A percentile compares a stretch with the other conserved stretches of the same genome.
Conservation (phyloP, 1,140 invertebrate species). For the Ganaspis sp. region DNA sequence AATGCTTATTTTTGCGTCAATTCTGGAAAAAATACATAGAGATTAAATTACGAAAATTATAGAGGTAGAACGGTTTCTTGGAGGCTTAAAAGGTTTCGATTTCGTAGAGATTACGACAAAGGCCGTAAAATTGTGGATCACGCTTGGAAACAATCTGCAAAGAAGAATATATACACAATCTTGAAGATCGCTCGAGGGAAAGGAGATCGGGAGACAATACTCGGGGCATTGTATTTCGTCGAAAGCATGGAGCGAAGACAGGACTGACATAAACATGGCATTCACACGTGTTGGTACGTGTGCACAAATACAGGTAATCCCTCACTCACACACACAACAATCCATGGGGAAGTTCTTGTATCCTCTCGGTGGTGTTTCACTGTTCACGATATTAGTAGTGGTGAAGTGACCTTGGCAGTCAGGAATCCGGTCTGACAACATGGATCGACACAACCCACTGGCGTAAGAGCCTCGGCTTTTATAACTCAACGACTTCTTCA, state of each 20-base stretch:
- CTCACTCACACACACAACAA: slow-evolving; percentile 34
- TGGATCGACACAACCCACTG: slow-evolving; percentile 61
- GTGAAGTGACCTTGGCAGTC: slow-evolving; percentile 65
- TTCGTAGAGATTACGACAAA: background rate
- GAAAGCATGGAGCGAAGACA: slow-evolving; percentile 22
- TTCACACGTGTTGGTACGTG: slow-evolving; percentile 29
- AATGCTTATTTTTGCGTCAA: background rate
- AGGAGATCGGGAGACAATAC: slow-evolving; percentile 34
- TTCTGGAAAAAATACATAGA: slow-evolving; percentile 22
- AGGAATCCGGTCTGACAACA: slow-evolving; percentile 69
- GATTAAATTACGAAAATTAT: slow-evolving; percentile 42
- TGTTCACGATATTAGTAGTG: slow-evolving; percentile 41
- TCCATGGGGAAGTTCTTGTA: slow-evolving; percentile 36
- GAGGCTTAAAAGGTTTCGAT: slow-evolving; percentile 5
- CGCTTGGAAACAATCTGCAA: slow-evolving; percentile 17
- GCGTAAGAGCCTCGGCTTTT: slow-evolving; percentile 51
- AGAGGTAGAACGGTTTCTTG: slow-evolving; percentile 33
- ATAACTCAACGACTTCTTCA: slow-evolving; percentile 35
- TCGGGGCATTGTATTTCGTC: slow-evolving; percentile 32
- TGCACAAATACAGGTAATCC: slow-evolving; percentile 1
- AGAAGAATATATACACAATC: slow-evolving; percentile 26
- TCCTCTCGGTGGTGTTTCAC: background rate
- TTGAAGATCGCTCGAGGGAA: slow-evolving; percentile 3
- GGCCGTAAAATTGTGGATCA: slow-evolving; percentile 12
- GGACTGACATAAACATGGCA: background rate